Evolutionary conservation across 2,888 invertebrate species (phyloP).

Genomic region (Panzeria rudis): DNA sequence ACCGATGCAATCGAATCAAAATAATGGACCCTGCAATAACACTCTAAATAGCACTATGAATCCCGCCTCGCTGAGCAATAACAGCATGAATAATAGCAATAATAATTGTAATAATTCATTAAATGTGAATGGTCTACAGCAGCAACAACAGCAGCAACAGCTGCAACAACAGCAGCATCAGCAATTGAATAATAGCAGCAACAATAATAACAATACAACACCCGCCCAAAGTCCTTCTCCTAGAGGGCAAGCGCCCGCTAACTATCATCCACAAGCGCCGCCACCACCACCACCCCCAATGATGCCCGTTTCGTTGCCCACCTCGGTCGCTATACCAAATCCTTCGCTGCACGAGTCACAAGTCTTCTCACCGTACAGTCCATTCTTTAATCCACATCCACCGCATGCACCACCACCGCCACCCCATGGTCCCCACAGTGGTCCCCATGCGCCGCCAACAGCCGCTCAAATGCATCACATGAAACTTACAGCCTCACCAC

Average conservation of each 20-base stretch:
- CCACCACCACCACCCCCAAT: conserved; percentile 91
- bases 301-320: conserved; percentile 94
- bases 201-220: conserved; percentile 80
- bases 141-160: conserved; percentile 70
- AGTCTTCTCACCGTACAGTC: conserved; percentile 95
- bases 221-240: conserved; percentile 87
- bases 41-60: conserved; percentile 51
- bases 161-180: conserved; percentile 78
- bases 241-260: conserved; percentile 85
- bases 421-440: conserved; percentile 83
- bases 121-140: conserved; percentile 77
- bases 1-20: conserved; percentile 83
- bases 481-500: conserved; percentile 84
- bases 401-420: conserved; percentile 81
- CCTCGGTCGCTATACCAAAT: conserved; percentile 98
- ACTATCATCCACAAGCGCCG: conserved; percentile 83
- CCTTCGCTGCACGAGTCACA: conserved; percentile 97
- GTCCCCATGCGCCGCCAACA: conserved; percentile 84
- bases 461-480: conserved; percentile 83
- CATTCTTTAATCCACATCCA: conserved; percentile 90
- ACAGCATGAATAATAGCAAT: conserved; percentile 47
- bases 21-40: conserved; percentile 73
- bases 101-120: conserved; percentile 78
- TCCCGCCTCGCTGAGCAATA: conserved; percentile 84
- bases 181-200: conserved; percentile 41